Base-by-base conservation (phyloP, 2,797 vertebrate species). In the Coranthus polyacanthus region DNA sequence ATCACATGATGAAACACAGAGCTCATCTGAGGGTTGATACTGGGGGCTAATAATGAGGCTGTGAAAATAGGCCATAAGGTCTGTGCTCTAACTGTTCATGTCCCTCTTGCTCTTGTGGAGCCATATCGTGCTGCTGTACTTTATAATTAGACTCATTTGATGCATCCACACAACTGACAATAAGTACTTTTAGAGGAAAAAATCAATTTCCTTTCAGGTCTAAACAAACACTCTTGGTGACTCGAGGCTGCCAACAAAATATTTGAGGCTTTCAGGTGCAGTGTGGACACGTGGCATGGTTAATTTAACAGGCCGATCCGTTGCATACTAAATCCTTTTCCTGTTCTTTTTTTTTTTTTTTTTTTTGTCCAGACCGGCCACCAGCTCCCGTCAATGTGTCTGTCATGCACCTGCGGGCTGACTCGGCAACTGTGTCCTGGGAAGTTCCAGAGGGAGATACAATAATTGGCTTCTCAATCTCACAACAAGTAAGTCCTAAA, bases 401-500 rank as follows among this genome's bases (percentile, higher is more conserved):
- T 0, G 95, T 98, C 89, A 97, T 94, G 12, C 95, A 98, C 79
- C 94, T 98, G 89, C 95, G 95, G 87, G 95, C 97, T 13, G 96
- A 99, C 92, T 98, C 97, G 0, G 98, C 96, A 65, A 99, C 96
- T 1, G 95, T 99, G 34, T 97, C 95, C 68, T 99, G 98, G 97
- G 98, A 99, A 20, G 95, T 99, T 72, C 97, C 98, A 15, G 98
- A 98, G 70, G 97, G 98, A 78, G 97, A 99, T 0, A 86, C 97
- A 73, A 95, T 99, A 90, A 99, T 99, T 57, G 98, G 98, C 87
- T 99, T 98, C 81, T 97, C 97, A 46, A 96, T 99, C 84, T 95
- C 95, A 12, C 98, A 99, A 90, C 97, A 99, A 94, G 97, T 98
- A 94, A 68, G 76, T 68, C 12, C 37, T 15, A 16, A 45, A 36